Base-by-base conservation (phyloP, 2,113 vertebrate species). In the Polypterus bichir region DNA sequence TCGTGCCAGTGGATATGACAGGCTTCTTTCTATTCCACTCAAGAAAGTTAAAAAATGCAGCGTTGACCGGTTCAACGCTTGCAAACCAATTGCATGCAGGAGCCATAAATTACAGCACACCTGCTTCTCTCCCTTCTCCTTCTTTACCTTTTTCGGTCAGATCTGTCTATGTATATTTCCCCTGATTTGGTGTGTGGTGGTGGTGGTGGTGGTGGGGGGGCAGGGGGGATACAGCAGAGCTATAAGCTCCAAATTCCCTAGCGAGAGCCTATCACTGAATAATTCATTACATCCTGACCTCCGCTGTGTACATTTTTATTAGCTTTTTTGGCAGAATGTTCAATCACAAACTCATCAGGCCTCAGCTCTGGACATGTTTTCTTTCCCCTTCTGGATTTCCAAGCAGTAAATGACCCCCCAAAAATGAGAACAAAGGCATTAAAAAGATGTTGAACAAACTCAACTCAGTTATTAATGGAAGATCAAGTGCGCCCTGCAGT, bases 281-380 rank as follows among this genome's bases (percentile, higher is more conserved):
- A 64, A 81, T 78, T 67, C 64, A 78, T 74, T 65, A 70, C 54
- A 63, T 51, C 61, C 55, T 65, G 45, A 5, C 47, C 62, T 73
- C 64, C 4, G 48, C 9, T 9, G 54, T 71, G 52, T 68, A 70
- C 79, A 78, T 64, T 67, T 71, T 72, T 58, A 69, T 64, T 69
- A 74, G 27, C 49, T 70, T 65, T 68, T 73, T 74, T 70, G 66
- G 66, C 63, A 77, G 59, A 60, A 49, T 61, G 58, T 71, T 48
- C 7, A 67, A 10, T 64, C 46, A 54, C 62, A 27, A 70, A 6
- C 53, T 66, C 54, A 65, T 62, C 10, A 66, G 55, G 59, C 1
- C 59, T 62, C 48, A 68, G 64, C n/a, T 73, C 58, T 1, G 58
- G 51, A 69, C 61, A 75, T 48, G 64, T 64, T 53, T 48, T 58